Evolutionary conservation across 1,140 invertebrate species (phyloP), one percentile per base, ranked within the genome.

Genomic region (Drosophila ambigua): DNA sequence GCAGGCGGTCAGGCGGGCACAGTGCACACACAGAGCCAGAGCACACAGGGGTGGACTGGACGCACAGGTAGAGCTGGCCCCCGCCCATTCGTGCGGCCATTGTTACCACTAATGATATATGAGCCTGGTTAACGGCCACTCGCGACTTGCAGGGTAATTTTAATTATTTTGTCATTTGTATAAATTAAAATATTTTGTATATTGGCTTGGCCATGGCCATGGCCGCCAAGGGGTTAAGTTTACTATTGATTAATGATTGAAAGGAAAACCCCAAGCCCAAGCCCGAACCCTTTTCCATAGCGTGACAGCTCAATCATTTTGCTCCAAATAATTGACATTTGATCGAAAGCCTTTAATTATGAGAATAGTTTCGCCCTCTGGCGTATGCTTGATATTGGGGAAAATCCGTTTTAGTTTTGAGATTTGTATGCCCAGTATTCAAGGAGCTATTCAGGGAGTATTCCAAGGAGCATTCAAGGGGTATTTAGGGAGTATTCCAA

Each of bases 131-230:
- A 67, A 84, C 72, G 81, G 35, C 35, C 4, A 39, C 57, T 62
- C 28, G 26, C 11, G 11, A 31, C 63, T 43, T 50, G 53, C 49
- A 53, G 44, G 59, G 61, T 82, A 63, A 79, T 79, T 82, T 88
- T 88, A 87, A 87, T 87, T 87, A 87, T 87, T 82, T 88, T 88
- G 83, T 88, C 83, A 87, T 87, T 87, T 87, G 83, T 88, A 87
- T 79, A 88, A 87, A 88, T 87, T 87, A 82, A 87, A 87, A 85
- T 87, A 80, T 85, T 57, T 81, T 66, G 84, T 87, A 79, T 85
- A 65, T 81, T 66, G 54, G 58, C 50, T 16, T 23, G 31, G 20
- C 20, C 20, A 20, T 20, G 45, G 49, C 69, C 16, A 68, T 68
- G 66, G 64, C 51, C 64, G 65, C 50, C 63, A 67, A 53, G 57